Evolutionary conservation across 2,113 vertebrate species (phyloP), one percentile per base, ranked within the genome.

Genomic region (Heliornis fulica): DNA sequence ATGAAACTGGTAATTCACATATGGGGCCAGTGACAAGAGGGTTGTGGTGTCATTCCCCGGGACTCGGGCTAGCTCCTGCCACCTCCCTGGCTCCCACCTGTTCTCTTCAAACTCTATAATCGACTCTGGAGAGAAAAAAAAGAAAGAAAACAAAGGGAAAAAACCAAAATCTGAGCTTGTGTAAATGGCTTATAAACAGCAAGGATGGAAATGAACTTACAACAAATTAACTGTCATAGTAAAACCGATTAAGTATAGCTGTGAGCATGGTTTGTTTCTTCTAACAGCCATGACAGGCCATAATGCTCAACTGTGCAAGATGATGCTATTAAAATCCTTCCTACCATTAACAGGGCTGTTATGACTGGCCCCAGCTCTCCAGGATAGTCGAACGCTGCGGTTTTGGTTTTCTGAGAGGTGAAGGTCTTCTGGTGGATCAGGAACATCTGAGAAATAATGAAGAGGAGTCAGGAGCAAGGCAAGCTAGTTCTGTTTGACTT

Each of bases 81-180:
- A 99, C 69, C 89, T 98, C 64, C 98, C 98, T 0, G 98, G 98
- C 79, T 99, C 98, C 96, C 98, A 98, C 72, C 83, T 97, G 96
- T 96, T 98, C 76, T 99, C 99, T 89, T 99, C 99, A 41, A 98
- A 99, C 94, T 99, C 98, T 17, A 99, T 97, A 38, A 99, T 97
- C 8, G 99, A 99, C 75, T 99, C 99, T 99, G 88, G 14, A 38
- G 57, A 25, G 3, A 60, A 66, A 54, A 60, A 66, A 54, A 90
- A 72, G 10, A 32, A 41, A 45, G 2, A 18, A 43, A 53, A n/a
- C 0, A 46, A 46, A 22, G 46, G 46, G 15, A 36, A 53, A 48
- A 11, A 5, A 4, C 74, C 80, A 74, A 89, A 56, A 9, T 34
- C 63, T 80, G 56, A 61, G 41, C 4, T 10, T 19, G 8, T 60